Evolutionary conservation across 53 echinoderm and acorn worm species (phyloP).

Genomic region (Holothuria scabra): DNA sequence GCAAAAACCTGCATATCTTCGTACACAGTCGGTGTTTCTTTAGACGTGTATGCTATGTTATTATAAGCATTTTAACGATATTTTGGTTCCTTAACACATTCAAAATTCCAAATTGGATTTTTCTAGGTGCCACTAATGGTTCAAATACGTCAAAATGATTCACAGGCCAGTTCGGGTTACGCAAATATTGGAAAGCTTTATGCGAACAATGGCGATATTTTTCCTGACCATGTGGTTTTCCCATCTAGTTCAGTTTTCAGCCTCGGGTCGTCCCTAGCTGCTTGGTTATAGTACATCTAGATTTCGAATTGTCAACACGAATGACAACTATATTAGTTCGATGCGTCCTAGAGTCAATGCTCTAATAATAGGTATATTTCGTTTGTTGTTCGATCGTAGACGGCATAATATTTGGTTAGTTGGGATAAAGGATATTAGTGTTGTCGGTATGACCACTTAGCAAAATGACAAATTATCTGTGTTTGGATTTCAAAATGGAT

Average conservation of each 20-base stretch:
- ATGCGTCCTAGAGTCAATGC: not conserved
- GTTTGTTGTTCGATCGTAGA: too few relatives aligned
- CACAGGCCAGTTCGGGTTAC: constrained; percentile 45
- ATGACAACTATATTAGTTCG: constrained; percentile 37
- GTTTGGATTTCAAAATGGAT: too few relatives aligned
- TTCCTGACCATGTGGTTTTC: constrained; percentile 11
- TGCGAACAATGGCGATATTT: constrained; percentile 31
- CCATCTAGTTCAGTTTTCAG: constrained; percentile 1
- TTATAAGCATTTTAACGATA: too few relatives aligned
- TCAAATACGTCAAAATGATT: constrained; percentile 38
- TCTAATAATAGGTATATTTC: too few relatives aligned
- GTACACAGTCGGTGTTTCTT: too few relatives aligned
- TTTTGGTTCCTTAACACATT: too few relatives aligned
- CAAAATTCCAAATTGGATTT: not conserved
- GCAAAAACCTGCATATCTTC: too few relatives aligned
- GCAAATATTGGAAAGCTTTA: constrained; percentile 5
- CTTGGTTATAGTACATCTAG: constrained; percentile 26
- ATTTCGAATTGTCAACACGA: constrained; percentile 36
- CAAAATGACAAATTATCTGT: too few relatives aligned
- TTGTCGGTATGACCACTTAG: too few relatives aligned
- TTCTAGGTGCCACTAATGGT: constrained; percentile 21
- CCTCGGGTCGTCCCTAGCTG: constrained; percentile 25
- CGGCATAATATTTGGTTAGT: too few relatives aligned
- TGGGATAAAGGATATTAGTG: too few relatives aligned
- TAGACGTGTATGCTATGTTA: too few relatives aligned